These are phyloP conservation scores for Nannoperca obscura DNA, from an alignment of 2,797 vertebrate genomes.

Conservation along the genomic window DNA sequence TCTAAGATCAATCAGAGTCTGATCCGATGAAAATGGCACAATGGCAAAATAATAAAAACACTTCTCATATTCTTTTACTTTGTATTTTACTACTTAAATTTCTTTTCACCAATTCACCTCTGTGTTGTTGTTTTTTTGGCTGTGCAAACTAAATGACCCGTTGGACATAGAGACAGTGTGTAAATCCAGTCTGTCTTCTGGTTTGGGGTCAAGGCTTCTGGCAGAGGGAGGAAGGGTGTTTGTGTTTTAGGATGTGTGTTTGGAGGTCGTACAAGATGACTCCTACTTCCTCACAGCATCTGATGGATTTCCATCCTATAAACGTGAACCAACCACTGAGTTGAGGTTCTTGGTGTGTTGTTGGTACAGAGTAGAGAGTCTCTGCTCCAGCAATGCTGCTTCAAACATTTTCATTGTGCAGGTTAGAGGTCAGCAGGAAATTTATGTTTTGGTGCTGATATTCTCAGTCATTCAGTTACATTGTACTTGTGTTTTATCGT, in stretches of 20 bases:
- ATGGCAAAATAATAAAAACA: not conserved
- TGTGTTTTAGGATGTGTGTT: constrained; percentile 39
- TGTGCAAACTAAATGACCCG: constrained; percentile 28
- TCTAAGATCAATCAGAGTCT: not conserved
- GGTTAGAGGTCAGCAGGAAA: constrained; percentile 18
- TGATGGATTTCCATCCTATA: constrained; percentile 4
- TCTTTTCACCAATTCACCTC: constrained; percentile 19
- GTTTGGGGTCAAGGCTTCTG: constrained; percentile 39
- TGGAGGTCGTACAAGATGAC: constrained; percentile 19
- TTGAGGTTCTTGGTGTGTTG: not conserved
- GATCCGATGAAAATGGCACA: not conserved
- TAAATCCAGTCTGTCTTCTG: constrained; percentile 24
- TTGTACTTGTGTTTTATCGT: constrained; percentile 28
- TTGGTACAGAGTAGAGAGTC: not conserved
- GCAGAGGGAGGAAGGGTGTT: constrained; percentile 23
- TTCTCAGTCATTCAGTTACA: not conserved
- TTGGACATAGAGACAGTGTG: not conserved
- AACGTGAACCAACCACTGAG: constrained; percentile 10
- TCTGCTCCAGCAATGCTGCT: not conserved
- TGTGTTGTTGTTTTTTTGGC: constrained; percentile 42
- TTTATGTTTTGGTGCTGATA: not conserved
- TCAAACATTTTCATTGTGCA: not conserved
- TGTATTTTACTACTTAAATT: not conserved
- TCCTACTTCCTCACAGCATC: constrained; percentile 24
- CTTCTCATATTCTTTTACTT: constrained; percentile 1